Conservation (phyloP, 2,797 vertebrate genomes). For the Spheniscus humboldti region DNA sequence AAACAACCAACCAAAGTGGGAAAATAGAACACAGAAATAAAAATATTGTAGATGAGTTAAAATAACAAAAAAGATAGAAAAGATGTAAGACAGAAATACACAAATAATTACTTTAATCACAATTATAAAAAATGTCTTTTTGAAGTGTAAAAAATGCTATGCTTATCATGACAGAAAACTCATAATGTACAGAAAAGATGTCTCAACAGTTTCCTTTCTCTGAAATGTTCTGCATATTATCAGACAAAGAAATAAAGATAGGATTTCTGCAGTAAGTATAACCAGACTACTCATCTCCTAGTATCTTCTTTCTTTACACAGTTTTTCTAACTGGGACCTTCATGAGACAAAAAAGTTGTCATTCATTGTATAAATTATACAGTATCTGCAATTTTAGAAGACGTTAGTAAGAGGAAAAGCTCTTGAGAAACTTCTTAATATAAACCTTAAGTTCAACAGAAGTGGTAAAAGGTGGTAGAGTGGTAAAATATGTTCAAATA, state of each 20-base stretch:
- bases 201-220: not conserved
- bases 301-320: not conserved
- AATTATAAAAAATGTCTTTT: not conserved
- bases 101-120: not conserved
- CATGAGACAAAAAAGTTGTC: not conserved
- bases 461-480: not conserved
- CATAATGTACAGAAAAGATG: not conserved
- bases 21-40: not conserved
- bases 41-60: not conserved
- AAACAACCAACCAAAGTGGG: not conserved
- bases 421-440: not conserved
- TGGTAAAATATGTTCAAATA: slow-evolving; percentile 24
- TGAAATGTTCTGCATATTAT: not conserved
- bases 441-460: not conserved
- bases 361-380: not conserved
- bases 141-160: not conserved
- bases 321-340: not conserved
- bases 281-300: not conserved
- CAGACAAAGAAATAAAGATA: not conserved
- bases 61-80: not conserved
- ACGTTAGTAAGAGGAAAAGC: not conserved
- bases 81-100: not conserved
- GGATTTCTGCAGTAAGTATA: not conserved
- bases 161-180: not conserved
- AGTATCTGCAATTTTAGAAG: not conserved